Evolutionary conservation across 2,888 invertebrate species (phyloP).

Genomic region (Malthinus seriepunctatus): DNA sequence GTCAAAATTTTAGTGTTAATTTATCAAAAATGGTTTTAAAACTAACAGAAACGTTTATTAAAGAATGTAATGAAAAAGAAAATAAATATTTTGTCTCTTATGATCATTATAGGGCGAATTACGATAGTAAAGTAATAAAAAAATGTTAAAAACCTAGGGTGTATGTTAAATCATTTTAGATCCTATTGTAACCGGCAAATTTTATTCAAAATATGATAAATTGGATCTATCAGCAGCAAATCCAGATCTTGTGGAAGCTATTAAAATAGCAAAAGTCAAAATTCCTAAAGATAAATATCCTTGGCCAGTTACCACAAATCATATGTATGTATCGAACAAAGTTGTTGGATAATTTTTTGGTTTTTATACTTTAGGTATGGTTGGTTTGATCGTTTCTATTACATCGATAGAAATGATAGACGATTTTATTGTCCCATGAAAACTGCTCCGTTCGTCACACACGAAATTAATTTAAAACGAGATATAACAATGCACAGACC

Average conservation of each 20-base stretch:
- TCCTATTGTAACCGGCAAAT: slow-evolving; percentile 45
- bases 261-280: slow-evolving; percentile 40
- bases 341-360: background rate
- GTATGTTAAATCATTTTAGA: slow-evolving; percentile 33
- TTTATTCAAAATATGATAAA: slow-evolving; percentile 48
- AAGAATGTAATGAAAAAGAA: slow-evolving; percentile 42
- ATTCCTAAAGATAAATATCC: slow-evolving; percentile 43
- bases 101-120: slow-evolving; percentile 43
- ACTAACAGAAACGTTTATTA: slow-evolving; percentile 36
- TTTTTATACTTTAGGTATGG: slow-evolving; percentile 40
- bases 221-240: slow-evolving; percentile 37
- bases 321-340: slow-evolving; percentile 35
- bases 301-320: slow-evolving; percentile 48
- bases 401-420: slow-evolving; percentile 39
- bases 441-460: slow-evolving; percentile 29
- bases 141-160: too few species aligned
- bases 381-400: slow-evolving; percentile 37
- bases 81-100: slow-evolving; percentile 40
- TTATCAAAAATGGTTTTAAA: background rate
- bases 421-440: slow-evolving; percentile 36
- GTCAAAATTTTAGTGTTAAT: slow-evolving; percentile 5
- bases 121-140: slow-evolving; percentile 37
- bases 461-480: slow-evolving; percentile 29
- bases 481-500: slow-evolving; percentile 35
- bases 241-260: slow-evolving; percentile 38